phyloP scores from a whole-genome alignment of 2,888 invertebrate species.

The Chaetoderma sp. region DNA sequence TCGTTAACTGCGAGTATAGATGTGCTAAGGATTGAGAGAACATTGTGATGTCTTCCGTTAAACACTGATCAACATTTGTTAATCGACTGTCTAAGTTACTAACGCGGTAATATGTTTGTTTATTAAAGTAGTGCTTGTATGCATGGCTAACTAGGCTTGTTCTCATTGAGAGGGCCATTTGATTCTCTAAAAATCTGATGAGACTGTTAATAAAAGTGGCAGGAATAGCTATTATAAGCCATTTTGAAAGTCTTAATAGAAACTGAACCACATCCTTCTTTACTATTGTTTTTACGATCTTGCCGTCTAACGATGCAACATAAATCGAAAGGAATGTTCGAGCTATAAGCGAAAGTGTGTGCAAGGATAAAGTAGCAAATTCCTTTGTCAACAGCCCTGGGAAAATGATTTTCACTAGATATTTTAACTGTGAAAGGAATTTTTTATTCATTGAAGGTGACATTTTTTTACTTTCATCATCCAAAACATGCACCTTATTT shows the following conservation, averaged over 20 bases:
- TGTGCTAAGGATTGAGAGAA: slow-evolving; percentile 93
- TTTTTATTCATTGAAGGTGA: slow-evolving; percentile 68
- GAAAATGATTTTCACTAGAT: slow-evolving; percentile 87
- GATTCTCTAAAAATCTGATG: slow-evolving; percentile 93
- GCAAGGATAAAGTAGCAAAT: slow-evolving; percentile 78
- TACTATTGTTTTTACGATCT: slow-evolving; percentile 93
- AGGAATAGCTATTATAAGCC: slow-evolving; percentile 95
- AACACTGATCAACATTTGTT: slow-evolving; percentile 95
- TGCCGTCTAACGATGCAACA: slow-evolving; percentile 94
- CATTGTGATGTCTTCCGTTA: slow-evolving; percentile 96
- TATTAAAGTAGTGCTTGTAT: slow-evolving; percentile 90
- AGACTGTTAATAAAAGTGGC: slow-evolving; percentile 98
- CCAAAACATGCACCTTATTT: slow-evolving; percentile 8
- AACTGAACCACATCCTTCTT: slow-evolving; percentile 74
- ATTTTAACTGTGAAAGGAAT: slow-evolving; percentile 79
- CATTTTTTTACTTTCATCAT: slow-evolving; percentile 12
- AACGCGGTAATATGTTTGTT: slow-evolving; percentile 77
- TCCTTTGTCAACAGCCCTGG: slow-evolving; percentile 79
- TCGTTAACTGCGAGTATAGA: slow-evolving; percentile 96
- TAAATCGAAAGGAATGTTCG: slow-evolving; percentile 98
- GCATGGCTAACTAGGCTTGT: slow-evolving; percentile 92
- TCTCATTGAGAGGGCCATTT: slow-evolving; percentile 90
- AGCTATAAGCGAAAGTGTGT: slow-evolving; percentile 88
- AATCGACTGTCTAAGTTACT: slow-evolving; percentile 89
- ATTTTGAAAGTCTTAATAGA: slow-evolving; percentile 78